These are phyloP conservation scores for Pelobates cultripes DNA, from an alignment of 2,797 vertebrate genomes.

Conservation along the genomic window DNA sequence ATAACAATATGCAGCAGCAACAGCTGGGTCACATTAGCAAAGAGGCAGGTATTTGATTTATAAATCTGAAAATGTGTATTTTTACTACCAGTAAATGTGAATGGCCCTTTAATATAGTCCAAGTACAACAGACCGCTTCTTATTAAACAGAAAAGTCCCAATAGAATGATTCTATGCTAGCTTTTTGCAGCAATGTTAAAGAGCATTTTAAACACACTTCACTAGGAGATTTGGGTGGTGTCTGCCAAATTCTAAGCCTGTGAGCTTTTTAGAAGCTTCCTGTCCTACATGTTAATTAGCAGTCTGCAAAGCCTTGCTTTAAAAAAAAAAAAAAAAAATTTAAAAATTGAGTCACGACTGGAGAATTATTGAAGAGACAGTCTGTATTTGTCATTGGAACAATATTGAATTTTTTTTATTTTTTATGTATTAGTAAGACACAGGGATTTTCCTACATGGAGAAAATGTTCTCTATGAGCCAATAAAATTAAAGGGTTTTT, in stretches of 20 bases:
- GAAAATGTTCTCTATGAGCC: conserved; percentile 49
- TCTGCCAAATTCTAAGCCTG: conserved; percentile 61
- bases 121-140: conserved; percentile 65
- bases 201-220: conserved; percentile 56
- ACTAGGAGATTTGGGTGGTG: conserved; percentile 54
- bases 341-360: conserved; percentile 58
- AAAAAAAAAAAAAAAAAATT: conserved; percentile 37
- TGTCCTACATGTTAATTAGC: conserved; percentile 69
- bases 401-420: conserved; percentile 61
- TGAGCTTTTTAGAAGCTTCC: conserved; percentile 69
- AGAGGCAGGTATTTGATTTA: conserved; percentile 47
- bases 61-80: conserved; percentile 44
- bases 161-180: conserved; percentile 67
- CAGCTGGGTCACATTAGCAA: conserved; percentile 37
- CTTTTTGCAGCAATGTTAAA: conserved; percentile 61
- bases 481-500: conserved; percentile 40
- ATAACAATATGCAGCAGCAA: conserved; percentile 8
- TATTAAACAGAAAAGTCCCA: conserved; percentile 62
- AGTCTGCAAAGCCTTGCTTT: conserved; percentile 63
- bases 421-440: conserved; percentile 49
- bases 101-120: conserved; percentile 59
- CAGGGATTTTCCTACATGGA: conserved; percentile 56
- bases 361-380: conserved; percentile 47
- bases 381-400: conserved; percentile 61
- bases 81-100: conserved; percentile 48